Percentiles rank a stretch among this genome's conserved stretches.
These are phyloP conservation scores for Monochamus alternatus DNA, from an alignment of 2,888 invertebrate genomes.

Conservation along the genomic window DNA sequence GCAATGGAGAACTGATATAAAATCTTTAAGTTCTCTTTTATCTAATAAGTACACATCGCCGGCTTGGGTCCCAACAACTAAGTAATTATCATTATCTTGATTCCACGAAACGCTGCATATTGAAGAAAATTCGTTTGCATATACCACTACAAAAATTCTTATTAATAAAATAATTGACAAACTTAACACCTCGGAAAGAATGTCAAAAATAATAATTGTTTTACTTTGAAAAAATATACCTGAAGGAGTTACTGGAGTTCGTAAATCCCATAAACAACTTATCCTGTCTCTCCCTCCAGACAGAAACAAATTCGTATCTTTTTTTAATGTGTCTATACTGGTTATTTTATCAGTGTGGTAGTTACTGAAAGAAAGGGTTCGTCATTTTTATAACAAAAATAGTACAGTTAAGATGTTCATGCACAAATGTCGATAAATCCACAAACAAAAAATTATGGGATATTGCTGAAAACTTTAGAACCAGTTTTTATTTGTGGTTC, in stretches of 20 bases:
- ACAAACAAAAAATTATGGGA: no score
- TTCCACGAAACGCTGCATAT: slow-evolving; percentile 71
- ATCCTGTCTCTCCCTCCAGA: slow-evolving; percentile 72
- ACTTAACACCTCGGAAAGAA: background rate
- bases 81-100: slow-evolving; percentile 66
- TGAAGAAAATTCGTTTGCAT: slow-evolving; percentile 67
- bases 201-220: background rate
- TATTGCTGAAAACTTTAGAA: no score
- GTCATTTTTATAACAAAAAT: no score
- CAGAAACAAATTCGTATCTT: slow-evolving; percentile 71
- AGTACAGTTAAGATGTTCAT: no score
- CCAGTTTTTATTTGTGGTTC: no score
- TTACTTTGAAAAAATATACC: slow-evolving; percentile 50
- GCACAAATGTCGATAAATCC: no score
- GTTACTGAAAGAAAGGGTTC: slow-evolving; percentile 59
- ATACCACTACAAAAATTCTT: slow-evolving; percentile 66
- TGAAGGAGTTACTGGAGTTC: slow-evolving; percentile 68
- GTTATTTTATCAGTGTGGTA: slow-evolving; percentile 64
- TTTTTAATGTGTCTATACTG: slow-evolving; percentile 71
- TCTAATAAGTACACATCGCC: slow-evolving; percentile 74
- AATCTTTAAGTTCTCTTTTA: slow-evolving; percentile 69
- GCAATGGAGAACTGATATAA: slow-evolving; percentile 63
- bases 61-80: slow-evolving; percentile 72
- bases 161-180: background rate
- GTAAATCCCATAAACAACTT: slow-evolving; percentile 72